Evolutionary conservation across 2,113 vertebrate species (phyloP).

Genomic region (Oryzias woworae): DNA sequence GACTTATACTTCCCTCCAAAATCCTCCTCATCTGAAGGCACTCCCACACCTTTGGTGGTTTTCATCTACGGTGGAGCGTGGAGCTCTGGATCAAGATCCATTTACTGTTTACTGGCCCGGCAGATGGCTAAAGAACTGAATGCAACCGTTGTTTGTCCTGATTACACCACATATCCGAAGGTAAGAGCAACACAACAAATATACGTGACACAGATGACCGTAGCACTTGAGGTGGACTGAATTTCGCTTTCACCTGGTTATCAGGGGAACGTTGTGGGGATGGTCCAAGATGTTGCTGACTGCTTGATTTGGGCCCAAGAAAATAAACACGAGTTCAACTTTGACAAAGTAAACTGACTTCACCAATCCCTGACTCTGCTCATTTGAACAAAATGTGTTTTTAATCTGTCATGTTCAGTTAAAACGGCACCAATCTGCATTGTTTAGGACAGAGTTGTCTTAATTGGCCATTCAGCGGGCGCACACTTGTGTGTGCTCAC

Average conservation of each 20-base stretch:
- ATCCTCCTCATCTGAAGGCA: background rate
- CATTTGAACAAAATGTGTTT: background rate
- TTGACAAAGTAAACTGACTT: conserved; percentile 68
- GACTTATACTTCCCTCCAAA: conserved; percentile 72
- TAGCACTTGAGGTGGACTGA: background rate
- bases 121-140: conserved; percentile 74
- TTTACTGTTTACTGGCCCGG: conserved; percentile 74
- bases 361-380: background rate
- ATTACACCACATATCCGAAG: conserved; percentile 78
- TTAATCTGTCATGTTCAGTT: background rate
- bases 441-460: conserved; percentile 69
- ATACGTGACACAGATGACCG: background rate
- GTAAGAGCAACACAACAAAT: conserved; percentile 32
- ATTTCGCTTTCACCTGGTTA: conserved; percentile 12
- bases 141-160: conserved; percentile 75
- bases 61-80: conserved; percentile 78
- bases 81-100: conserved; percentile 75
- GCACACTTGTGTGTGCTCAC: conserved; percentile 74
- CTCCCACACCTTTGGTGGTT: conserved; percentile 57
- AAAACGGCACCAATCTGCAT: background rate
- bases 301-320: conserved; percentile 74
- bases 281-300: conserved; percentile 78
- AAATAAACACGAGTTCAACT: conserved; percentile 61
- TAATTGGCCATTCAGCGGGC: conserved; percentile 78
- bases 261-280: conserved; percentile 74